Evolutionary conservation across 2,888 invertebrate species (phyloP), one percentile per base, ranked within the genome.

Genomic region (Melanargia galathea): DNA sequence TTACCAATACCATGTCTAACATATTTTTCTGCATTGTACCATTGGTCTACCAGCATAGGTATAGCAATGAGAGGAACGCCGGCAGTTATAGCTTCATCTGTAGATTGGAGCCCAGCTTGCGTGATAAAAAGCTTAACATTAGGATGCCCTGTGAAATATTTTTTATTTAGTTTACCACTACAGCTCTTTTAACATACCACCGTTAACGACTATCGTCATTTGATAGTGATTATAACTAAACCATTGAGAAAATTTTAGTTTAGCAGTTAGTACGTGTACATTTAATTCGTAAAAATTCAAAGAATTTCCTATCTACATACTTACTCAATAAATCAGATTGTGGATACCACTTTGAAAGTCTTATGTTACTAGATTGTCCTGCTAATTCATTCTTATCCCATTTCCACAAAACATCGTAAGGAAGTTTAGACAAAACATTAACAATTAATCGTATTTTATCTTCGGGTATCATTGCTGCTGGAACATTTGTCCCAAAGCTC

Each of bases 71-170:
- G 62, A 2, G 87, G 87, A 0, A 85, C 82, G 30, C 79, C 79
- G 6, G 82, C 80, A 40, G 66, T 65, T n/a, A 90, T 81, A 0
- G 87, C 80, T 73, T 90, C 88, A 61, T 87, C 86, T 0, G 85
- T 77, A 0, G 87, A 87, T 65, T 87, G 86, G 1, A 86, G 64
- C 6, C 89, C 88, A 49, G 82, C 86, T 79, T 90, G 88, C 1
- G 83, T 86, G 38, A 89, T 80, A 49, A 79, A 80, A 0, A 76
- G 11, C 66, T 87, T 90, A 0, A 91, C 61, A 51, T 91, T 91
- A 4, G 84, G 81, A 70, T 92, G 91, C 18, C 62, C 82, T 82
- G 69, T 4, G n/a, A n/a, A 74, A 77, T 2, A 10, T 46, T 43
- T 43, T 7, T 16, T 18, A 18, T 7, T 16, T 43, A 7, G 7